Base-by-base conservation (phyloP, 2,113 vertebrate genomes). In the Mola mola region DNA sequence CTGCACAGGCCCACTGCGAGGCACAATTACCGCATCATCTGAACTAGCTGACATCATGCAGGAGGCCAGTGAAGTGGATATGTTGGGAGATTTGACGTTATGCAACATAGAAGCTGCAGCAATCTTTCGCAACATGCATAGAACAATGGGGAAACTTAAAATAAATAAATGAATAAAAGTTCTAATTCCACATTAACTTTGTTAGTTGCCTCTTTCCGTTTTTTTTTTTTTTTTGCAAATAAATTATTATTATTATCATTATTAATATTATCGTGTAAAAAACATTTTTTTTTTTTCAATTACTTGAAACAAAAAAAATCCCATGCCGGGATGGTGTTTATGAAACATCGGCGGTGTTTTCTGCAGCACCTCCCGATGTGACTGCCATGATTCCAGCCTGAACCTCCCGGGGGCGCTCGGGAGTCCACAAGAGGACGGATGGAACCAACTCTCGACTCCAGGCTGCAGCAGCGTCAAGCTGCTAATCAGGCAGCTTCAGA, bases 381-480 rank as follows among this genome's bases (percentile, higher is more conserved):
- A 40, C n/a, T n/a, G 37, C n/a, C 37, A 16, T 38, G 37, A 8
- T n/a, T 40, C 8, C 25, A 44, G 13, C 21, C 41, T 66, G 6
- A 16, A 7, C 24, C 13, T n/a, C 7, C 16, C 31, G 6, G 26
- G 47, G 34, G 61, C 33, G 51, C 22, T 64, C 8, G 12, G n/a
- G n/a, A n/a, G n/a, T n/a, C 74, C 88, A 66, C 72, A 20, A 90
- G 86, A 67, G 82, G 85, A 79, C 83, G 75, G 8, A 5, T 53
- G 26, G 38, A 37, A 55, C 79, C 72, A 31, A 7, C 16, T 29
- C 19, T 34, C 15, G 2, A 2, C 10, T n/a, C 3, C 15, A 3
- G 0, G 4, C 11, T 5, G 24, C 12, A 59, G 5, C 9, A 46
- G 17, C 2, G 10, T 53, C 44, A 79, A 83, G 51, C 2, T 38